Evolutionary conservation across 2,113 vertebrate species (phyloP).

Genomic region (Antennarius striatus): DNA sequence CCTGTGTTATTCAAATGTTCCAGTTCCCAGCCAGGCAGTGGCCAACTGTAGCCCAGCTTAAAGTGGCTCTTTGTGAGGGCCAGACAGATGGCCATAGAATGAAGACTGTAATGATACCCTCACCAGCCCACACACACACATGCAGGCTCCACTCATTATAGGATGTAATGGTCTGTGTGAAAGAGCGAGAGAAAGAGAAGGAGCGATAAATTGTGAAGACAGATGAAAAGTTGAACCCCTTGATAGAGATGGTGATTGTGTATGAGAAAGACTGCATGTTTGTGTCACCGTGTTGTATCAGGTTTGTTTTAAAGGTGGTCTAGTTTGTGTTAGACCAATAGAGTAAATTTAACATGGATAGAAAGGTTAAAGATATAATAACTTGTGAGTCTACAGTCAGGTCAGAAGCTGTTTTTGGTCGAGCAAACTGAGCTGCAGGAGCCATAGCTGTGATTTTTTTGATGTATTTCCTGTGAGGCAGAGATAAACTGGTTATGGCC

Average conservation of each 20-base stretch:
- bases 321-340: neutral
- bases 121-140: constrained; percentile 32
- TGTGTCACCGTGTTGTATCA: neutral
- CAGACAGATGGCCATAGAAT: constrained; percentile 77
- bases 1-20: constrained; percentile 68
- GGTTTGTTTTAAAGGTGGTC: neutral
- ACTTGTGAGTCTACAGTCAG: neutral
- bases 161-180: constrained; percentile 29
- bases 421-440: constrained; percentile 9
- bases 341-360: neutral
- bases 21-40: constrained; percentile 52
- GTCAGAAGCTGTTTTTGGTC: constrained; percentile 26
- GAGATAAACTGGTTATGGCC: constrained; percentile 40
- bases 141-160: constrained; percentile 43
- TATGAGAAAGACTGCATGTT: constrained; percentile 3
- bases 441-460: constrained; percentile 38
- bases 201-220: constrained; percentile 32
- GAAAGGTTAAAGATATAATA: neutral
- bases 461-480: constrained; percentile 9
- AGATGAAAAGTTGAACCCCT: constrained; percentile 33
- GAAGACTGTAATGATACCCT: constrained; percentile 75
- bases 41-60: constrained; percentile 68
- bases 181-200: constrained; percentile 27
- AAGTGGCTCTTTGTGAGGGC: constrained; percentile 72
- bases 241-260: constrained; percentile 33